Conservation (phyloP, 2,888 invertebrate genomes). For the Aporophyla lueneburgensis region DNA sequence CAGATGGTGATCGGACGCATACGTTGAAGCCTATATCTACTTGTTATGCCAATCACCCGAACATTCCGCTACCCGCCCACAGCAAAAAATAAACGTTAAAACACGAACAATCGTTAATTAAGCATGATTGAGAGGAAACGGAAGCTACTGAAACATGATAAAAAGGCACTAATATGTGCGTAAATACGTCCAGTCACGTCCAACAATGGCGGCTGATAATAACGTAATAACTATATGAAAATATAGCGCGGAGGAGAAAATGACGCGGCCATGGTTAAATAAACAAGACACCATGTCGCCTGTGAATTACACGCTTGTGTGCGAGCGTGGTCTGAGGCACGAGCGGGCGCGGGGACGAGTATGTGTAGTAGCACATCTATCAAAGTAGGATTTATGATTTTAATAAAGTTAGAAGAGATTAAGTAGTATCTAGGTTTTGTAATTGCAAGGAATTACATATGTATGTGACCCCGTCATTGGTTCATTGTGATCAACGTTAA, state of each 20-base stretch:
- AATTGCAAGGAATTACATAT: too few species aligned
- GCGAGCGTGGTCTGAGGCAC: constrained; percentile 28
- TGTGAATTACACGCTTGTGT: constrained; percentile 70
- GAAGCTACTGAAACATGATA: constrained; percentile 68
- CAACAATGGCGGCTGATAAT: constrained; percentile 70
- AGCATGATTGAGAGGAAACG: constrained; percentile 68
- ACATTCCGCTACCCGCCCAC: constrained; percentile 20
- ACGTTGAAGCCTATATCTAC: background rate
- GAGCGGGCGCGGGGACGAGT: constrained; percentile 15
- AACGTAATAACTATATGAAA: constrained; percentile 77
- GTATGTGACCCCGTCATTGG: background rate
- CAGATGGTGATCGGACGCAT: background rate
- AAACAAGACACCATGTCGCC: constrained; percentile 80
- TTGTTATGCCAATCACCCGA: constrained; percentile 19
- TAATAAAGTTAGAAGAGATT: background rate
- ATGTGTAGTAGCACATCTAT: background rate
- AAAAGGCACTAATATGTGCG: constrained; percentile 68
- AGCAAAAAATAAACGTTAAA: constrained; percentile 46
- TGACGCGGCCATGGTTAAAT: constrained; percentile 77
- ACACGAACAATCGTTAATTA: constrained; percentile 50
- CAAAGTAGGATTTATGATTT: background rate
- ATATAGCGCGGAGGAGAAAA: constrained; percentile 80
- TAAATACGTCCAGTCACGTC: constrained; percentile 75
- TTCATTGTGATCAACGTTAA: background rate
- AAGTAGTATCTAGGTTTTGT: background rate